Evolutionary conservation across 2,797 vertebrate genomes (phyloP).

Genomic region (Lepidocolaptes lacrymiger): DNA sequence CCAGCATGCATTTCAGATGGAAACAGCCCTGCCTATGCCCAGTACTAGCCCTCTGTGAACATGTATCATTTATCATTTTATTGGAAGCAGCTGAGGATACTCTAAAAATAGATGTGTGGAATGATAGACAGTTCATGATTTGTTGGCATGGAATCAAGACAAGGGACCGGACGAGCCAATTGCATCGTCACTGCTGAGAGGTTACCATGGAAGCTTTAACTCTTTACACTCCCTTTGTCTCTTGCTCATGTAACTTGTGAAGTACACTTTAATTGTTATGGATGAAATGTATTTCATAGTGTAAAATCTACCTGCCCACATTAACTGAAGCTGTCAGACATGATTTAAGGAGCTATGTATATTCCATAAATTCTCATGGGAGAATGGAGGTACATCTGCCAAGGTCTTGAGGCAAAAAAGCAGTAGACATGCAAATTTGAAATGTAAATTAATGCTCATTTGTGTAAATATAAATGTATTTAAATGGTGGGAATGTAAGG

Average conservation of each 20-base stretch:
- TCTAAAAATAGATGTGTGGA: slow-evolving; percentile 83
- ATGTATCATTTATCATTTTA: slow-evolving; percentile 76
- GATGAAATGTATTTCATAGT: slow-evolving; percentile 63
- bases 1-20: background rate
- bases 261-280: slow-evolving; percentile 69
- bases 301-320: slow-evolving; percentile 61
- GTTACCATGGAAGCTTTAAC: slow-evolving; percentile 78
- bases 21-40: background rate
- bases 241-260: slow-evolving; percentile 11
- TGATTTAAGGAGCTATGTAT: slow-evolving; percentile 57
- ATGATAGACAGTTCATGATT: slow-evolving; percentile 73
- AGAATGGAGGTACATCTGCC: slow-evolving; percentile 29
- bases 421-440: background rate
- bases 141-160: slow-evolving; percentile 73
- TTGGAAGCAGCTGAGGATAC: slow-evolving; percentile 77
- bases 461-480: slow-evolving; percentile 12
- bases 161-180: slow-evolving; percentile 55
- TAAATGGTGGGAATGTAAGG: background rate
- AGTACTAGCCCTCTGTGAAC: slow-evolving; percentile 47
- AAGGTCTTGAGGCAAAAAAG: background rate
- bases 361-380: slow-evolving; percentile 45
- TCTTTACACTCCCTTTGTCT: slow-evolving; percentile 2
- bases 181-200: slow-evolving; percentile 52
- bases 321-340: slow-evolving; percentile 65
- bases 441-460: background rate